Evolutionary conservation across 2,888 invertebrate species (phyloP).

Genomic region (Pterobdella sp.): DNA sequence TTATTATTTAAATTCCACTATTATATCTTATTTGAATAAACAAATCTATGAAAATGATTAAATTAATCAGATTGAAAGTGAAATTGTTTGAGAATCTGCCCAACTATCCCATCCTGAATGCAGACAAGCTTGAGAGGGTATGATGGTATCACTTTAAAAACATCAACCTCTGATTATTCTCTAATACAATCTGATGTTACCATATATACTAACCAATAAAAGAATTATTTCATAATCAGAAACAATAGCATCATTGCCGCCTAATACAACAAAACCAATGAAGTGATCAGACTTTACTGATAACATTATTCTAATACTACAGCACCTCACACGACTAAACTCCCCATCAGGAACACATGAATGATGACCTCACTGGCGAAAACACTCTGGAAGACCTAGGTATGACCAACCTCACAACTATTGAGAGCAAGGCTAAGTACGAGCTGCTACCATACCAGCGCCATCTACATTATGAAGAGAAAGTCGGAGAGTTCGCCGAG

Average conservation of each 20-base stretch:
- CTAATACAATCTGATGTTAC: neutral
- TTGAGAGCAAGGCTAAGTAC: conserved; percentile 77
- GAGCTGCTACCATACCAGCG: conserved; percentile 66
- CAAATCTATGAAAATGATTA: too few relatives aligned
- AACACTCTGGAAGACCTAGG: conserved; percentile 83
- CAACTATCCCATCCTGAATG: conserved; percentile 64
- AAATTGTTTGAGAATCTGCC: conserved; percentile 60
- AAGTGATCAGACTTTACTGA: too few relatives aligned
- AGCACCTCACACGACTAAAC: neutral
- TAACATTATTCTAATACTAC: neutral
- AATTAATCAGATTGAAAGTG: conserved; percentile 58
- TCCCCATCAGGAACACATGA: conserved; percentile 62
- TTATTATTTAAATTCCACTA: neutral
- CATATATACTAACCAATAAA: neutral
- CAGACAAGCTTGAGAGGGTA: conserved; percentile 74
- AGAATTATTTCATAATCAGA: too few relatives aligned
- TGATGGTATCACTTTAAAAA: too few relatives aligned
- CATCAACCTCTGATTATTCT: neutral
- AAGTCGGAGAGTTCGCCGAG: conserved; percentile 66
- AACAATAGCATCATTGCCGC: too few relatives aligned
- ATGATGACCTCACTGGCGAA: conserved; percentile 59
- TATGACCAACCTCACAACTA: conserved; percentile 61
- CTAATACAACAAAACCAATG: too few relatives aligned
- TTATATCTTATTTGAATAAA: neutral
- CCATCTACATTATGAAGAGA: conserved; percentile 65